These are phyloP conservation scores for Liodrosophila aerea DNA, from an alignment of 2,888 invertebrate genomes.

Conservation along the genomic window DNA sequence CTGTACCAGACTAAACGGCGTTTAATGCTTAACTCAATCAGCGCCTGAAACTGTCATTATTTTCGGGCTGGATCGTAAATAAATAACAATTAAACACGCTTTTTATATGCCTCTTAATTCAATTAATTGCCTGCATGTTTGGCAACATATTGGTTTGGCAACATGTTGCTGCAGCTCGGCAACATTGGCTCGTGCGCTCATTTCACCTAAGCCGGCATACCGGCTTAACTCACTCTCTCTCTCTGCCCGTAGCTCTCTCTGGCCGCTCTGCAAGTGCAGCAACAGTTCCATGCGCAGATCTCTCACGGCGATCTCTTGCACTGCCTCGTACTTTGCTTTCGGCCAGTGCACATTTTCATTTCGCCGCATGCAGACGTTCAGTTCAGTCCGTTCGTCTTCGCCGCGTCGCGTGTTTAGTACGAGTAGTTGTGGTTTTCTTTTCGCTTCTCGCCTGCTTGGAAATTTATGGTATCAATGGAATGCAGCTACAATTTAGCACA, in stretches of 20 bases:
- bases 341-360: constrained; percentile 50
- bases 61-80: not conserved
- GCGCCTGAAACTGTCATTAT: too few species aligned
- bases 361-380: constrained; percentile 59
- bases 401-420: constrained; percentile 29
- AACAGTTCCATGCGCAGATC: constrained; percentile 43
- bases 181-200: constrained; percentile 64
- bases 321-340: constrained; percentile 8
- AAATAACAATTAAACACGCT: not conserved
- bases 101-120: not conserved
- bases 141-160: constrained; percentile 29
- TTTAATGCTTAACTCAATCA: too few species aligned
- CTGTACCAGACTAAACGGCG: too few species aligned
- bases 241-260: constrained; percentile 11
- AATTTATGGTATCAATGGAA: constrained; percentile 10
- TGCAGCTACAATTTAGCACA: not conserved
- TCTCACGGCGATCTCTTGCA: constrained; percentile 41
- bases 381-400: too few species aligned
- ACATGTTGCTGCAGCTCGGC: constrained; percentile 33
- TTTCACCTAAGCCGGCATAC: constrained; percentile 50
- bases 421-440: too few species aligned
- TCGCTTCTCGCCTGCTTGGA: constrained; percentile 7
- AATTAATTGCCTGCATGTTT: not conserved
- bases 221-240: constrained; percentile 39
- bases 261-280: constrained; percentile 40